Percentiles rank a stretch among this genome's conserved stretches.
These are phyloP conservation scores for Eclectus roratus DNA, from an alignment of 2,113 vertebrate genomes.

Conservation along the genomic window DNA sequence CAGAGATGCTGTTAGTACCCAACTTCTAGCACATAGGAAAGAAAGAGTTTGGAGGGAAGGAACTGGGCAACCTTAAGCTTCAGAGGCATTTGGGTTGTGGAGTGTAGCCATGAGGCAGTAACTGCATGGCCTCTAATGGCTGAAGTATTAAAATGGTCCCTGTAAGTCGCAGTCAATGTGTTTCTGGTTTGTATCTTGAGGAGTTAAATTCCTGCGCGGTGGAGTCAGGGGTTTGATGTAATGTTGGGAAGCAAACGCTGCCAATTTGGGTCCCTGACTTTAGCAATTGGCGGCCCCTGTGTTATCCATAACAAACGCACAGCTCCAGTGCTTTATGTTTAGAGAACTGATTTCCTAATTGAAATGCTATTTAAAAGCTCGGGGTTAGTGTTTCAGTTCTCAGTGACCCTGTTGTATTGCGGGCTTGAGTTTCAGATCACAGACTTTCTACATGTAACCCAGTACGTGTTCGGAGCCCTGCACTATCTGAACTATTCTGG, in stretches of 20 bases:
- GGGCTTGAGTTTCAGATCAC: not conserved
- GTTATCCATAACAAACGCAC: not conserved
- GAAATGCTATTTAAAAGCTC: not conserved
- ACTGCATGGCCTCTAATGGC: not conserved
- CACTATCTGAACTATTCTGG: fast-evolving
- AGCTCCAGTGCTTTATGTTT: not conserved
- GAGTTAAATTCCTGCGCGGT: slow-evolving; percentile 39
- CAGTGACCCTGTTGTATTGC: not conserved
- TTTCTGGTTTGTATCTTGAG: not conserved
- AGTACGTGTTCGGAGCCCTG: not conserved
- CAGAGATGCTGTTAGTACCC: not conserved
- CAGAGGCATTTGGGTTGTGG: not conserved
- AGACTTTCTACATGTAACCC: not conserved
- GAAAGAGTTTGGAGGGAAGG: not conserved
- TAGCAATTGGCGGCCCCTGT: not conserved
- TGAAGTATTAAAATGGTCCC: not conserved
- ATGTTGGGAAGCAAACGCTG: not conserved
- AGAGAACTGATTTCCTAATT: slow-evolving; percentile 19
- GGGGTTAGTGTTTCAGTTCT: not conserved
- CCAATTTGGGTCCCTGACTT: not conserved
- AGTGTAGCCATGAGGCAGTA: not conserved
- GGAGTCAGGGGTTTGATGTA: slow-evolving; percentile 12
- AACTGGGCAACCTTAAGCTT: not conserved
- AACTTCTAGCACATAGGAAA: not conserved
- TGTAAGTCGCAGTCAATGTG: not conserved